Evolutionary conservation across 2,888 invertebrate genomes (phyloP).

Genomic region (Lucinisca nassula): DNA sequence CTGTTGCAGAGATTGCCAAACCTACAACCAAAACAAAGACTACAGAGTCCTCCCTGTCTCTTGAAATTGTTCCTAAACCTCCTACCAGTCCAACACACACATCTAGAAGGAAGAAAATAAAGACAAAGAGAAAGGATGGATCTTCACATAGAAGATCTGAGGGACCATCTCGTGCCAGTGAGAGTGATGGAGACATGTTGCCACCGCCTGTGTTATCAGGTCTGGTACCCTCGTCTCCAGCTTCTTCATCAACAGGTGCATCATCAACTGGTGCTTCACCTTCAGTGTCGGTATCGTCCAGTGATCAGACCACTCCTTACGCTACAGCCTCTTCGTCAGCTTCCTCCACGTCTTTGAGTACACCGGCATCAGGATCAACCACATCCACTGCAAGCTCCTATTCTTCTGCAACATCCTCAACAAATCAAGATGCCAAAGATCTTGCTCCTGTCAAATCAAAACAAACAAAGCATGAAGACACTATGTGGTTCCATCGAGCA

Average conservation of each 20-base stretch:
- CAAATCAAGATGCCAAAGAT: conserved; percentile 50
- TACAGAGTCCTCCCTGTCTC: conserved; percentile 34
- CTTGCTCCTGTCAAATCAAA: conserved; percentile 35
- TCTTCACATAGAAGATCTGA: conserved; percentile 66
- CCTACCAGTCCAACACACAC: conserved; percentile 80
- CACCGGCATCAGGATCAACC: conserved; percentile 12
- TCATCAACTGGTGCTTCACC: conserved; percentile 63
- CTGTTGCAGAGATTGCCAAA: conserved; percentile 82
- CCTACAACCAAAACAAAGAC: conserved; percentile 44
- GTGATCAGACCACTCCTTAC: conserved; percentile 48
- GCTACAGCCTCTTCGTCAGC: conserved; percentile 57
- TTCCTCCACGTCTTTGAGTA: conserved; percentile 12
- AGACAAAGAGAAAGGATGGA: conserved; percentile 78
- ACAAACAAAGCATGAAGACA: conserved; percentile 81
- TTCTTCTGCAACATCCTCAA: conserved; percentile 42
- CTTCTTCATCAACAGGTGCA: conserved; percentile 38
- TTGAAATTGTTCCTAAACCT: conserved; percentile 56
- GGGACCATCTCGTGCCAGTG: conserved; percentile 68
- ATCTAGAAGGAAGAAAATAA: conserved; percentile 85
- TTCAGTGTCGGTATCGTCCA: conserved; percentile 52
- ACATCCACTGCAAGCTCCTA: conserved; percentile 48
- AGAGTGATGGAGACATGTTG: conserved; percentile 67
- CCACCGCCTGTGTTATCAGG: not conserved
- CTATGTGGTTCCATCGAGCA: conserved; percentile 86
- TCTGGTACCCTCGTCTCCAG: not conserved